Percentiles rank a stretch among this genome's conserved stretches.
Conservation (phyloP, 2,888 invertebrate species). For the Clistopyga incitator region DNA sequence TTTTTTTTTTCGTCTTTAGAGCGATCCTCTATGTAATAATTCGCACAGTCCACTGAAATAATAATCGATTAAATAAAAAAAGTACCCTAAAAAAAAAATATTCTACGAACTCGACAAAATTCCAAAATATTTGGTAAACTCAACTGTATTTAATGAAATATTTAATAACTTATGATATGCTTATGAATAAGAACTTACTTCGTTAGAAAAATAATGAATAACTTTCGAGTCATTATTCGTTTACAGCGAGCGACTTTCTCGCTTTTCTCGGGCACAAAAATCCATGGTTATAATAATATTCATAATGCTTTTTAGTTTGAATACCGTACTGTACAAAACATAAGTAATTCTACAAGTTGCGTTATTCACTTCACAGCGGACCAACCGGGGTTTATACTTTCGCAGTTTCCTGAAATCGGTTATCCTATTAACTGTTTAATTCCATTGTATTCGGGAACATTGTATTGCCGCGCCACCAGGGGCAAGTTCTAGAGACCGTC, state of each 20-base stretch:
- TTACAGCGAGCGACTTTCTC: too few species aligned
- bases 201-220: too few species aligned
- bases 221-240: too few species aligned
- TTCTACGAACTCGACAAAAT: too few species aligned
- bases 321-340: not conserved
- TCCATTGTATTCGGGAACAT: slow-evolving; percentile 59
- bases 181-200: too few species aligned
- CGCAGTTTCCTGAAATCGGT: slow-evolving; percentile 27
- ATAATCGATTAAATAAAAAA: not conserved
- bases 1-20: not conserved
- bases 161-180: too few species aligned
- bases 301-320: too few species aligned
- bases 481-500: slow-evolving; percentile 54
- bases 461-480: slow-evolving; percentile 36
- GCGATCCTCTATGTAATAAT: not conserved
- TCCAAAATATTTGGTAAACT: too few species aligned
- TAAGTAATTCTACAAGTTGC: slow-evolving; percentile 3
- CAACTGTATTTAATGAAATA: too few species aligned
- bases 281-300: too few species aligned
- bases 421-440: slow-evolving; percentile 59
- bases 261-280: too few species aligned
- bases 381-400: not conserved
- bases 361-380: not conserved
- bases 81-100: not conserved
- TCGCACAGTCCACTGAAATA: not conserved